A percentile compares a stretch with the other conserved stretches of the same genome.
phyloP scores from a whole-genome alignment of 2,888 invertebrate species.

The Drosophila dives region DNA sequence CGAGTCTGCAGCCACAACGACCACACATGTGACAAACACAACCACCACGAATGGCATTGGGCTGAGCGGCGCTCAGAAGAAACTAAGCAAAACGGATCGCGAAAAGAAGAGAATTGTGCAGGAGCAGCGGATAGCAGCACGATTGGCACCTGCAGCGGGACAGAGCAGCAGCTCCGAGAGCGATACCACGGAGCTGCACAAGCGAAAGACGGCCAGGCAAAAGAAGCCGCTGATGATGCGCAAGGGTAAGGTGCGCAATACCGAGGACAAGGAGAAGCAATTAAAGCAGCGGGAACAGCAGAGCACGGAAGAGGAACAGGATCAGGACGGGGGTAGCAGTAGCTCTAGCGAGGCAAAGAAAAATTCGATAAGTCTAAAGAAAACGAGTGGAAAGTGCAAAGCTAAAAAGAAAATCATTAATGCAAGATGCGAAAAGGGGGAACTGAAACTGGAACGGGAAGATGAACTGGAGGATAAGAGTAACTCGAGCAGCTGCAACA shows the following conservation, averaged over 20 bases:
- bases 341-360: constrained; percentile 35
- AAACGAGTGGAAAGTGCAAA: constrained; percentile 13
- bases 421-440: constrained; percentile 4
- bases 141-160: constrained; percentile 67
- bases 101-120: constrained; percentile 83
- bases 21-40: constrained; percentile 62
- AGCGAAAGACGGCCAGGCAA: constrained; percentile 75
- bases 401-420: constrained; percentile 3
- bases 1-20: constrained; percentile 60
- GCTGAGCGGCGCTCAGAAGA: constrained; percentile 65
- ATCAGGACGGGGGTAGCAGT: constrained; percentile 12
- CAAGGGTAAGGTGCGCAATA: constrained; percentile 52
- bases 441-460: constrained; percentile 3
- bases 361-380: constrained; percentile 1
- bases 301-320: constrained; percentile 30
- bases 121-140: constrained; percentile 82
- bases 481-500: constrained; percentile 19
- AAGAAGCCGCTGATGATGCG: constrained; percentile 77
- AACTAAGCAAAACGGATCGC: constrained; percentile 79
- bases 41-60: constrained; percentile 49
- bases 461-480: constrained; percentile 9
- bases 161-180: constrained; percentile 86
- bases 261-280: constrained; percentile 39
- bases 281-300: constrained; percentile 5
- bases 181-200: constrained; percentile 84